A percentile compares a stretch with the other conserved stretches of the same genome.
Conservation (phyloP, 2,888 invertebrate genomes). For the Lithophane leautieri region DNA sequence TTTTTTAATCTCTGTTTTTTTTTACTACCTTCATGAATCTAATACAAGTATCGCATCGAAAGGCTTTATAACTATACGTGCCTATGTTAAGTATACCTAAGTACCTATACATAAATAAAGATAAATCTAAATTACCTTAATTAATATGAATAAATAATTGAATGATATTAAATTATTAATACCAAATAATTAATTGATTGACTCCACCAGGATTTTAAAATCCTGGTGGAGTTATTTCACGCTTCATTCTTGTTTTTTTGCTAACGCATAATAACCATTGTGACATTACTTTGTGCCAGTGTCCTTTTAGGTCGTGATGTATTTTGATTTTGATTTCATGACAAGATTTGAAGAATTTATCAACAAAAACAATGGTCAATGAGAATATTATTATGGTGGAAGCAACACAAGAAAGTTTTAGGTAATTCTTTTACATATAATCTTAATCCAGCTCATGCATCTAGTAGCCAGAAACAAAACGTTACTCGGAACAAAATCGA, state of each 20-base stretch:
- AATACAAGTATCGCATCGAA: neutral
- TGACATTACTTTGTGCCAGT: neutral
- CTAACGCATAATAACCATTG: neutral
- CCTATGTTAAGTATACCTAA: neutral
- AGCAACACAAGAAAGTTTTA: neutral
- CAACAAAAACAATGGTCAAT: neutral
- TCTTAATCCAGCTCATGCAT: neutral
- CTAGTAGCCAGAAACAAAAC: neutral
- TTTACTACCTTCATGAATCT: no score
- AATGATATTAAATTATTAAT: no score
- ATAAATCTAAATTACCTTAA: constrained; percentile 16
- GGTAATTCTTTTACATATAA: neutral
- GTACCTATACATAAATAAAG: neutral
- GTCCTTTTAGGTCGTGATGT: neutral
- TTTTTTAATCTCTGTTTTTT: no score
- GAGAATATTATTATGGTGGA: neutral
- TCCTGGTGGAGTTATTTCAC: neutral
- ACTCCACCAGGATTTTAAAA: constrained; percentile 5
- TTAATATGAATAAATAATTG: constrained; percentile 11
- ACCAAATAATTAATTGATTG: no score
- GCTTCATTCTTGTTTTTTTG: neutral
- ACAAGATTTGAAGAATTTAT: neutral
- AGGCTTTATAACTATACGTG: neutral
- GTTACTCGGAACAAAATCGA: neutral
- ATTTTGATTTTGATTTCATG: neutral